A percentile compares a stretch with the other conserved stretches of the same genome.
Evolutionary conservation across 2,797 vertebrate genomes (phyloP).

Genomic region (Poecilia wingei): DNA sequence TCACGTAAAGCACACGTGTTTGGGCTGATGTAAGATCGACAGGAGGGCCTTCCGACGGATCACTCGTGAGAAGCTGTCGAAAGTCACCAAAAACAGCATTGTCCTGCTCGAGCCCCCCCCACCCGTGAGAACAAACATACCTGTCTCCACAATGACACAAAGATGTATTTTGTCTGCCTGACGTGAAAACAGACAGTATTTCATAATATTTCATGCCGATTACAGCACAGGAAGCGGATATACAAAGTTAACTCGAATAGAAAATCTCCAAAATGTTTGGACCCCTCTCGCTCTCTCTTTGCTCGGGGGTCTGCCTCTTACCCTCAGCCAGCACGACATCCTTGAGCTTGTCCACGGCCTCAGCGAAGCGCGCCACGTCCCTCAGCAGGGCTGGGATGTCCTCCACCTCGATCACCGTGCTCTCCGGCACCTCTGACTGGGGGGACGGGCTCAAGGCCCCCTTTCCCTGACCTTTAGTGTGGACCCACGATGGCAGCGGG

Average conservation of each 20-base stretch:
- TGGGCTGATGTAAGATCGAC: conserved; percentile 23
- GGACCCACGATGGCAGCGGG: conserved; percentile 85
- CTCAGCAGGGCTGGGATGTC: conserved; percentile 91
- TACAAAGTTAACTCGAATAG: not conserved
- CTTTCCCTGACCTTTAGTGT: conserved; percentile 82
- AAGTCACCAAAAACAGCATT: conserved; percentile 21
- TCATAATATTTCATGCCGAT: not conserved
- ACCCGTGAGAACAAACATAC: conserved; percentile 6
- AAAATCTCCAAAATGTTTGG: not conserved
- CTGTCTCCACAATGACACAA: not conserved
- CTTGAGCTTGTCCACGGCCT: conserved; percentile 94
- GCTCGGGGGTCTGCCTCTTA: conserved; percentile 61
- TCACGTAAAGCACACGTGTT: conserved; percentile 8
- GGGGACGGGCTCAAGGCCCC: conserved; percentile 78
- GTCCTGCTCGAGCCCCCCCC: conserved; percentile 22
- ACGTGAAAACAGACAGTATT: conserved; percentile 17
- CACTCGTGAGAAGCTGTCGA: not conserved
- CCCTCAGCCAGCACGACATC: conserved; percentile 89
- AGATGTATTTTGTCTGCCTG: not conserved
- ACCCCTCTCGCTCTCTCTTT: conserved; percentile 2
- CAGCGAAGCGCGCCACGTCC: conserved; percentile 89
- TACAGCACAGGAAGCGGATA: not conserved
- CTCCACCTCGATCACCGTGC: conserved; percentile 84
- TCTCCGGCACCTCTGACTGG: conserved; percentile 73
- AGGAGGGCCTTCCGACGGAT: conserved; percentile 17